phyloP scores from a whole-genome alignment of 2,888 invertebrate species.

The Netelia fuscicornis region DNA sequence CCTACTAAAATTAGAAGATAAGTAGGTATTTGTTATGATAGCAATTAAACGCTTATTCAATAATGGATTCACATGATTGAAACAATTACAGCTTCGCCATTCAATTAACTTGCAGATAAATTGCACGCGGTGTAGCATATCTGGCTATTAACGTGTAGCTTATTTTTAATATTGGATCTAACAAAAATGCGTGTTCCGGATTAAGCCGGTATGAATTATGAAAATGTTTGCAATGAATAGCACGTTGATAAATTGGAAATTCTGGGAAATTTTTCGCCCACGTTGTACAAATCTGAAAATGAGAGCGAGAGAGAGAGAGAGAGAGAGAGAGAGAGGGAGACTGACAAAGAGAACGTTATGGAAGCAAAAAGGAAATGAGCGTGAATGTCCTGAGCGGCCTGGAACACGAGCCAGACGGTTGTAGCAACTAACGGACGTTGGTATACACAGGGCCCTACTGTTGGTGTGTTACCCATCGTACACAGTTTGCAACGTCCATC shows the following conservation, averaged over 20 bases:
- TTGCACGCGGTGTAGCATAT: too few relatives aligned
- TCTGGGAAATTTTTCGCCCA: background rate
- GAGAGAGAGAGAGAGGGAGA: background rate
- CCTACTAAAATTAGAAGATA: too few relatives aligned
- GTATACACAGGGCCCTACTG: conserved; percentile 11
- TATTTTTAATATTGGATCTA: too few relatives aligned
- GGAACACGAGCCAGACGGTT: conserved; percentile 23
- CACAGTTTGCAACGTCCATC: conserved; percentile 71
- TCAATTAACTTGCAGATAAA: too few relatives aligned
- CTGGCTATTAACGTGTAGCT: too few relatives aligned
- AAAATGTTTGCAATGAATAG: conserved; percentile 20
- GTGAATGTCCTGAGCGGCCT: conserved; percentile 22
- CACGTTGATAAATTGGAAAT: background rate
- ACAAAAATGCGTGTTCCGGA: background rate
- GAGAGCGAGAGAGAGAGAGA: background rate
- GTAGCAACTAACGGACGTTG: background rate
- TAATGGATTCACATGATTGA: too few relatives aligned
- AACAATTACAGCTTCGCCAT: too few relatives aligned
- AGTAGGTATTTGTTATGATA: too few relatives aligned
- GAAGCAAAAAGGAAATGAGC: conserved; percentile 22
- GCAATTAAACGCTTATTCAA: too few relatives aligned
- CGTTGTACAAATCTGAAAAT: conserved; percentile 1
- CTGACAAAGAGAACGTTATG: background rate
- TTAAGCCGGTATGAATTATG: background rate
- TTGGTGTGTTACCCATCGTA: conserved; percentile 42